These are phyloP conservation scores for Porites cylindrica DNA, from an alignment of 92 coral and sea anemone species.

Conservation along the genomic window DNA sequence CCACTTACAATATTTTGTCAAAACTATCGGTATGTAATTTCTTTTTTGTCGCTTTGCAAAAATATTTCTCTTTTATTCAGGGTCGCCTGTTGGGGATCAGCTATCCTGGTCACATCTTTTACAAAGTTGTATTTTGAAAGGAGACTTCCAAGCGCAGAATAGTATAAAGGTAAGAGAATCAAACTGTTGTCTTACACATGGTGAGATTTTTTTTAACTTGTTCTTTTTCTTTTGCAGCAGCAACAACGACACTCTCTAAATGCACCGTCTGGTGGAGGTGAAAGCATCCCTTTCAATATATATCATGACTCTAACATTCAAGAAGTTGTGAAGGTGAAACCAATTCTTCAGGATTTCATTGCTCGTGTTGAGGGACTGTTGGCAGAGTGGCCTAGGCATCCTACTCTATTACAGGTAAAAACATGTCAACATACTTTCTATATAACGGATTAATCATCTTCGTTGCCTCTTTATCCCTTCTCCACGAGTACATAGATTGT, in stretches of 20 bases:
- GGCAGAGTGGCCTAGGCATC: conserved; percentile 94
- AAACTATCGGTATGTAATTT: neutral
- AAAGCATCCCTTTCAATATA: conserved; percentile 56
- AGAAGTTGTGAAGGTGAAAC: conserved; percentile 82
- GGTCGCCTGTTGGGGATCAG: conserved; percentile 10
- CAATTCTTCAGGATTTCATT: conserved; percentile 76
- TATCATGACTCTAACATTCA: conserved; percentile 90
- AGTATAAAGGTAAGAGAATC: conserved; percentile 35
- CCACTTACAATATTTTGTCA: neutral
- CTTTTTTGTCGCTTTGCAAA: neutral
- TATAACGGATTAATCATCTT: no score
- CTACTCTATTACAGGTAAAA: conserved; percentile 80
- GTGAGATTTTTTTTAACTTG: neutral
- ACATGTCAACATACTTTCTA: neutral
- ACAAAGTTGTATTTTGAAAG: conserved; percentile 52
- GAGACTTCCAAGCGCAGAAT: conserved; percentile 7
- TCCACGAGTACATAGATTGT: no score
- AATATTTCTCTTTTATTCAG: neutral
- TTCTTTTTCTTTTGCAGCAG: neutral
- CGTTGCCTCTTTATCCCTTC: no score
- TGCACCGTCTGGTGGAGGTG: neutral
- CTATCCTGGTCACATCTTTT: conserved; percentile 52
- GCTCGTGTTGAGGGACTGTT: conserved; percentile 82
- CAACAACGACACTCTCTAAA: neutral
- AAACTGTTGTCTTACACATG: neutral